Conservation (phyloP, 2,888 invertebrate genomes). For the Pterostichus madidus region DNA sequence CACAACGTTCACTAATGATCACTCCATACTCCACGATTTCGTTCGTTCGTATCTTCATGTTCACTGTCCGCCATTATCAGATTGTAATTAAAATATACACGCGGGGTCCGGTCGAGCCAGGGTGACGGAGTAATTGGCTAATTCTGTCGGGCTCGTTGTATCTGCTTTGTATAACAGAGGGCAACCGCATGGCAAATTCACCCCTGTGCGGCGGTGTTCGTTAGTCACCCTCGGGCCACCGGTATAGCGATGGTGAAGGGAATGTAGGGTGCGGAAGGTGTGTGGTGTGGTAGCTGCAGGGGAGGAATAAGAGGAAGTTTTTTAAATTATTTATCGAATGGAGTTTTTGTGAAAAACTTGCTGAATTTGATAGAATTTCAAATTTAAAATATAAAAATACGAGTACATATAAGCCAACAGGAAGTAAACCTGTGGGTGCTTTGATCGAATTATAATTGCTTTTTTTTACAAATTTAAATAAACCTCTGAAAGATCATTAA, state of each 20-base stretch:
- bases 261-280: too few species aligned
- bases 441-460: too few species aligned
- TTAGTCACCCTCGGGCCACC: slow-evolving; percentile 71
- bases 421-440: too few species aligned
- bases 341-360: too few species aligned
- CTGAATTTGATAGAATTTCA: too few species aligned
- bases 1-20: slow-evolving; percentile 25
- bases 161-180: slow-evolving; percentile 77
- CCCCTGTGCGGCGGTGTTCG: slow-evolving; percentile 72
- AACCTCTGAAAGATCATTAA: too few species aligned
- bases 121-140: slow-evolving; percentile 76
- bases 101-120: slow-evolving; percentile 68
- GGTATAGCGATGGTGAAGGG: neutral
- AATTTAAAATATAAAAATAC: too few species aligned
- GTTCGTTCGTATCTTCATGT: neutral
- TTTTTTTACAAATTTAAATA: too few species aligned
- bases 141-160: slow-evolving; percentile 76
- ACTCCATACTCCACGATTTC: neutral
- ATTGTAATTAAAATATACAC: slow-evolving; percentile 77
- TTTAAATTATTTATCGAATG: too few species aligned
- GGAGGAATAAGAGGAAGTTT: too few species aligned
- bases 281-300: too few species aligned
- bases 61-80: slow-evolving; percentile 73
- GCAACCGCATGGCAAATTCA: slow-evolving; percentile 77
- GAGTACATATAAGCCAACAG: too few species aligned